Evolutionary conservation across 2,888 invertebrate genomes (phyloP).

Genomic region (Candidula unifasciata): DNA sequence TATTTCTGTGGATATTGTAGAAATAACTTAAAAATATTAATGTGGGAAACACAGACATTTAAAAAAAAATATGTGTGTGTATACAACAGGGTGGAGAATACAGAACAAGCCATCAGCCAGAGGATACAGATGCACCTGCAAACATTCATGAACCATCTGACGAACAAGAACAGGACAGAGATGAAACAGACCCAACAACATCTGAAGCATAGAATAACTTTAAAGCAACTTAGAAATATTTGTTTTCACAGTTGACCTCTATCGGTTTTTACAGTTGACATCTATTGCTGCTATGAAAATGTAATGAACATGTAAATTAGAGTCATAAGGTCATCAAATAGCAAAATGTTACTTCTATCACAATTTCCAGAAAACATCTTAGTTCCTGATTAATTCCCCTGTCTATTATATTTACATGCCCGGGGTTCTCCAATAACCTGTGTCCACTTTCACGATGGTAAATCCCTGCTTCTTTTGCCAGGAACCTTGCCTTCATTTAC

Average conservation of each 20-base stretch:
- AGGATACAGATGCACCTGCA: conserved; percentile 1
- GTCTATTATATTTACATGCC: too few species aligned
- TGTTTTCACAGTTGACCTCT: background rate
- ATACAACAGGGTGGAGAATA: conserved; percentile 29
- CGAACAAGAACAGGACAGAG: background rate
- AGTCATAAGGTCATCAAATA: too few species aligned
- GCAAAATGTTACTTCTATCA: too few species aligned
- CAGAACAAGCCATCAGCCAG: conserved; percentile 33
- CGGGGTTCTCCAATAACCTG: too few species aligned
- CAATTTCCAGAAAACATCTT: too few species aligned
- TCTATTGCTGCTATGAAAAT: too few species aligned
- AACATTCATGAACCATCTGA: background rate
- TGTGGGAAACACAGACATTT: background rate
- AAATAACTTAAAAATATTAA: background rate
- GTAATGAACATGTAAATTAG: too few species aligned
- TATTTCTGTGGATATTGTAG: background rate
- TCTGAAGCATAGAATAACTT: conserved; percentile 26
- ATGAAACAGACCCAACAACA: background rate
- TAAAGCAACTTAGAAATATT: background rate
- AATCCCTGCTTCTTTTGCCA: too few species aligned
- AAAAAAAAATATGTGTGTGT: background rate
- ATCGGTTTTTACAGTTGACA: background rate
- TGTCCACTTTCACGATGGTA: too few species aligned
- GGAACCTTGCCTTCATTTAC: too few species aligned
- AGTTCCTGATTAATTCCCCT: too few species aligned